Conservation (phyloP, 1,140 invertebrate species). For the Streblospio benedicti region DNA sequence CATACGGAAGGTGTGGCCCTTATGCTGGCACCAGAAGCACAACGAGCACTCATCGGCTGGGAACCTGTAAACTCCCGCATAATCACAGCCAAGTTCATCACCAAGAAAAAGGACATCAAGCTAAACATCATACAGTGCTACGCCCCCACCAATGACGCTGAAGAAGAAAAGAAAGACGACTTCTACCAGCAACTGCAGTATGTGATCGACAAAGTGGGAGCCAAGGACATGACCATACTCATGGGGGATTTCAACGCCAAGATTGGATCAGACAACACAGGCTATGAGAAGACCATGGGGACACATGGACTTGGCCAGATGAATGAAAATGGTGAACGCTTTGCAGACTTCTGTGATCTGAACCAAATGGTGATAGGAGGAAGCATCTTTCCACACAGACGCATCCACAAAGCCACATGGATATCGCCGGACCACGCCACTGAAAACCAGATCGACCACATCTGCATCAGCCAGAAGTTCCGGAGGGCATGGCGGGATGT, state of each 20-base stretch:
- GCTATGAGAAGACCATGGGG: conserved; percentile 21
- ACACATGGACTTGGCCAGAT: conserved; percentile 17
- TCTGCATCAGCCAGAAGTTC: conserved; percentile 10
- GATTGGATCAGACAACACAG: conserved; percentile 17
- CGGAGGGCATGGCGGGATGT: too few relatives aligned
- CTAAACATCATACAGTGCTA: conserved; percentile 7
- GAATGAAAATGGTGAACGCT: conserved; percentile 23
- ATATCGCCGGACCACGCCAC: conserved; percentile 18
- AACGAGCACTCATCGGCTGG: conserved; percentile 11
- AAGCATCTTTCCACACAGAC: conserved; percentile 19
- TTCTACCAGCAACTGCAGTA: conserved; percentile 23
- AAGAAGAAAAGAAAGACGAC: conserved; percentile 19
- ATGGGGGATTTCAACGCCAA: conserved; percentile 25
- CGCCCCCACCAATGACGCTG: conserved; percentile 18
- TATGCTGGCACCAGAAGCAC: neutral
- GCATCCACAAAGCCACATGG: conserved; percentile 24
- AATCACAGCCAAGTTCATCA: conserved; percentile 10
- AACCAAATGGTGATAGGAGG: conserved; percentile 21
- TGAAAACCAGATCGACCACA: conserved; percentile 18
- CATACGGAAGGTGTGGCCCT: too few relatives aligned
- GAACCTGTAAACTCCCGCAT: conserved; percentile 7
- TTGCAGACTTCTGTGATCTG: conserved; percentile 15
- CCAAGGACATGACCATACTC: conserved; percentile 18
- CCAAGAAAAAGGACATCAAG: neutral
- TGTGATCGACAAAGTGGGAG: conserved; percentile 7